Evolutionary conservation across 2,888 invertebrate genomes (phyloP).

Genomic region (Pollenia amentaria): DNA sequence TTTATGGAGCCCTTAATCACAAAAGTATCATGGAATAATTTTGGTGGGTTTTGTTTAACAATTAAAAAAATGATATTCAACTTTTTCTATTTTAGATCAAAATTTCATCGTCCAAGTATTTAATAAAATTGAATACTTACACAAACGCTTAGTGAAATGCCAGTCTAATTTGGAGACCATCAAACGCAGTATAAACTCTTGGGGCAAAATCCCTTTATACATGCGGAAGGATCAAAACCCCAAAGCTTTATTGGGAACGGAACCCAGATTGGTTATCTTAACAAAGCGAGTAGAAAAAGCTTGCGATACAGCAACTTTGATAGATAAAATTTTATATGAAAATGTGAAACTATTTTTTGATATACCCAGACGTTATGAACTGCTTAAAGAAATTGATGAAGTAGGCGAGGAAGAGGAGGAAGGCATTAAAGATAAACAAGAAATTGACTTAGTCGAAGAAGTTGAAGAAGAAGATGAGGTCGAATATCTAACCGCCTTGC

Average conservation of each 20-base stretch:
- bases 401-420: slow-evolving; percentile 60
- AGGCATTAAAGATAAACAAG: slow-evolving; percentile 66
- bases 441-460: slow-evolving; percentile 34
- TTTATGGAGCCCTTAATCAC: slow-evolving; percentile 88
- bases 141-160: slow-evolving; percentile 88
- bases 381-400: slow-evolving; percentile 73
- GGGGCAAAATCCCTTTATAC: slow-evolving; percentile 91
- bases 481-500: slow-evolving; percentile 72
- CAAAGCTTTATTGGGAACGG: slow-evolving; percentile 86
- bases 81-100: slow-evolving; percentile 84
- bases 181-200: slow-evolving; percentile 87
- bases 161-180: slow-evolving; percentile 88
- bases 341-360: slow-evolving; percentile 90
- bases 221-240: slow-evolving; percentile 89
- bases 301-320: slow-evolving; percentile 86
- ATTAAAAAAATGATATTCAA: no score
- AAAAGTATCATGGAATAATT: slow-evolving; percentile 76
- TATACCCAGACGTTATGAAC: slow-evolving; percentile 78
- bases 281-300: slow-evolving; percentile 83
- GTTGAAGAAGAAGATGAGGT: slow-evolving; percentile 55
- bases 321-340: slow-evolving; percentile 86
- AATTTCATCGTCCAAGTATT: slow-evolving; percentile 90
- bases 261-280: slow-evolving; percentile 78
- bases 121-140: slow-evolving; percentile 89
- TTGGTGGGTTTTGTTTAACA: slow-evolving; percentile 73